Evolutionary conservation across 2,797 vertebrate genomes (phyloP), one percentile per base, ranked within the genome.

Genomic region (Leptoclinus maculatus): DNA sequence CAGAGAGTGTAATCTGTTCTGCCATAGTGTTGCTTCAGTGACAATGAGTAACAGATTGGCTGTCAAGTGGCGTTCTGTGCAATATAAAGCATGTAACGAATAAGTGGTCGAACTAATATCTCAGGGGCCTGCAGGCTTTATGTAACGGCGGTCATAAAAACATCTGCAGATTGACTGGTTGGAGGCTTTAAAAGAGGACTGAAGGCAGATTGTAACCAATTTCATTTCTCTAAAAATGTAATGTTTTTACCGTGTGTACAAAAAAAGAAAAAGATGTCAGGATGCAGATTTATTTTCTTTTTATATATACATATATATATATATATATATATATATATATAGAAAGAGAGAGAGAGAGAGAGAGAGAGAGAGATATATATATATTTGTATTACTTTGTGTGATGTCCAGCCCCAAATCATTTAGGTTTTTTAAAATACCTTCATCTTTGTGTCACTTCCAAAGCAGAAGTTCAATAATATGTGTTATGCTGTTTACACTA

Each of bases 31-130:
- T 65, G 63, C 71, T 43, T 58, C 66, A 43, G 32, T 79, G 73
- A 81, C 78, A 81, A 73, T 71, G 59, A 59, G 54, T 47, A 71
- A 78, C 66, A 86, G 76, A 86, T 72, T 74, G 66, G 57, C 59
- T 85, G 72, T 63, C 56, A 45, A 63, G 53, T 29, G 41, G 69
- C n/a, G 0, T 39, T 71, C 65, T 32, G 63, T 51, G 51, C 62
- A 71, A 76, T 76, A 76, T 78, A 81, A 68, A 78, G 69, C 51
- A 63, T 19, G 68, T 59, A 73, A 66, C 65, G 73, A 85, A 82
- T 68, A 64, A 73, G 67, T 64, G 75, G 65, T 73, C 6, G 3
- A 76, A 60, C 23, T 72, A 45, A 66, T 56, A 72, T 77, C 56
- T 75, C 49, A 27, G 47, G 38, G 45, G 29, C 38, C 58, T 27